phyloP scores from a whole-genome alignment of 2,113 vertebrate genomes.

The Eudyptes chrysolophus region DNA sequence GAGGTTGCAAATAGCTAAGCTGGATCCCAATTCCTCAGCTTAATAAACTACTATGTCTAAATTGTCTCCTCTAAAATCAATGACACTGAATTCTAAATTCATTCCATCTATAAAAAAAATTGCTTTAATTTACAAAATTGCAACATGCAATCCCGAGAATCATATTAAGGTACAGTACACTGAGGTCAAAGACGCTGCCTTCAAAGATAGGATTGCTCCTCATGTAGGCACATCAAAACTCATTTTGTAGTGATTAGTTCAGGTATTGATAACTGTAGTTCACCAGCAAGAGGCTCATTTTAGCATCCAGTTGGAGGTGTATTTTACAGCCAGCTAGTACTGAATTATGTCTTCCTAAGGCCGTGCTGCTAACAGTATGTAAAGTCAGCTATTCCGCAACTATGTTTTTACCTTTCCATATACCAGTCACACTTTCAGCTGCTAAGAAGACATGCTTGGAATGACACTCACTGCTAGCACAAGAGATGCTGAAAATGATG shows the following conservation, averaged over 20 bases:
- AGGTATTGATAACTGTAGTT: neutral
- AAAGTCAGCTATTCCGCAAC: neutral
- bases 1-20: neutral
- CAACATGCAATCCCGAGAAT: neutral
- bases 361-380: neutral
- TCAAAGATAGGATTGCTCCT: neutral
- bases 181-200: neutral
- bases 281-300: neutral
- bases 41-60: slow-evolving; percentile 7
- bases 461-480: neutral
- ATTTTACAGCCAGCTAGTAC: neutral
- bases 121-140: slow-evolving; percentile 49
- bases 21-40: slow-evolving; percentile 7
- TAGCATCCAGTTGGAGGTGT: neutral
- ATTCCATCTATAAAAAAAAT: slow-evolving; percentile 14
- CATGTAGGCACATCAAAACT: neutral
- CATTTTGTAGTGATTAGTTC: slow-evolving; percentile 26
- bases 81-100: slow-evolving; percentile 10
- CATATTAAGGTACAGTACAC: neutral
- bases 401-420: neutral
- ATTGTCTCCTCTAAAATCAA: neutral
- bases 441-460: neutral
- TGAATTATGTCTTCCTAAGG: neutral
- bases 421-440: neutral
- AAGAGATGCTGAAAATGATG: neutral